Conservation (phyloP, 2,113 vertebrate genomes). For the Struthio camelus region DNA sequence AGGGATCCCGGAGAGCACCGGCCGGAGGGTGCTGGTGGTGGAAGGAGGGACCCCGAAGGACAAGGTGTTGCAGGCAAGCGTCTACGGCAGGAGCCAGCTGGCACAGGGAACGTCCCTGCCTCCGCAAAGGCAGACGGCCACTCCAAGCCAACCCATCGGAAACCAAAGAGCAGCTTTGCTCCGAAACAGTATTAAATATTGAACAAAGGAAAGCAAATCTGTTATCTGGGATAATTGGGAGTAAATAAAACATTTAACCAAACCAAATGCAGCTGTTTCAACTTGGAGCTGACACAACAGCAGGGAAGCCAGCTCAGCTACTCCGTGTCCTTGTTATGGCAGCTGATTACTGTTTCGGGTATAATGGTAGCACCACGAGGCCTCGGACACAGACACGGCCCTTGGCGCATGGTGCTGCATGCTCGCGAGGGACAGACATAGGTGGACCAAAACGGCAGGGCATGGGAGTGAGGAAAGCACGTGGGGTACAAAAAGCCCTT, state of each 20-base stretch:
- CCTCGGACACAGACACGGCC: background rate
- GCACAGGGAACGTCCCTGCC: background rate
- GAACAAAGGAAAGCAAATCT: constrained; percentile 45
- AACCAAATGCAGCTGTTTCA: constrained; percentile 68
- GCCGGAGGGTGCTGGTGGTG: too few species aligned
- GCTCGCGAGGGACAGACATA: background rate
- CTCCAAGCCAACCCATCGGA: background rate
- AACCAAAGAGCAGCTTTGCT: background rate
- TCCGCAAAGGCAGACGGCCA: background rate
- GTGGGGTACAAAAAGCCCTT: background rate
- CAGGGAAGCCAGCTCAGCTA: constrained; percentile 69
- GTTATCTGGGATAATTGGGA: constrained; percentile 66
- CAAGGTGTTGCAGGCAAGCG: too few species aligned
- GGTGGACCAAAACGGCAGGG: background rate
- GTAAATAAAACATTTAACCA: constrained; percentile 71
- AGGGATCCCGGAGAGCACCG: too few species aligned
- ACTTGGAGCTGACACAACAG: constrained; percentile 66
- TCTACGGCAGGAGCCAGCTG: too few species aligned
- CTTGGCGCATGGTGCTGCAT: background rate
- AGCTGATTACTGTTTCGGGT: constrained; percentile 68
- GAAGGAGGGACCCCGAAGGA: too few species aligned
- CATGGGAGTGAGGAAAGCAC: accelerated
- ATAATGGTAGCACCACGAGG: constrained; percentile 42
- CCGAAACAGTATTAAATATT: constrained; percentile 45
- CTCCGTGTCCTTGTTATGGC: constrained; percentile 52